These are phyloP conservation scores for Drosophila phalerata DNA, from an alignment of 2,888 invertebrate species.

Conservation along the genomic window DNA sequence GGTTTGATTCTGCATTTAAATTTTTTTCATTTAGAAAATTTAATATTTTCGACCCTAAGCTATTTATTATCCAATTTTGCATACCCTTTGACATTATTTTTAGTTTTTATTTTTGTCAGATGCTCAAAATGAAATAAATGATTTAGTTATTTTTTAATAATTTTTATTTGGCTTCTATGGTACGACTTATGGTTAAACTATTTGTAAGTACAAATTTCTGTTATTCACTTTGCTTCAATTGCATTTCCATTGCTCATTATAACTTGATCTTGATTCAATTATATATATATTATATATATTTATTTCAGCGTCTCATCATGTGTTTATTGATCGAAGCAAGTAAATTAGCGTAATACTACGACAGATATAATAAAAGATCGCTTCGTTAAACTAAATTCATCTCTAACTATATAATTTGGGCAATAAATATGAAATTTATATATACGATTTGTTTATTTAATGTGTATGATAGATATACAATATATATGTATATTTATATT, in stretches of 20 bases:
- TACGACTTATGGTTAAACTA: constrained; percentile 79
- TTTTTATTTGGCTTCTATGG: constrained; percentile 82
- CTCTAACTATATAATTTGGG: constrained; percentile 75
- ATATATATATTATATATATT: background rate
- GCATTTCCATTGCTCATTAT: constrained; percentile 70
- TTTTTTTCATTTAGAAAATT: too few relatives aligned
- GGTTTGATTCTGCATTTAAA: too few relatives aligned
- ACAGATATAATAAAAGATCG: constrained; percentile 57
- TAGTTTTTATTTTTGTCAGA: too few relatives aligned
- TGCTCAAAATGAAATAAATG: too few relatives aligned
- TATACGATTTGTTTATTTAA: constrained; percentile 66
- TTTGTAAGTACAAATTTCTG: constrained; percentile 78
- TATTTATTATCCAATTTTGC: too few relatives aligned
- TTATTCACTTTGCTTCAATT: constrained; percentile 68
- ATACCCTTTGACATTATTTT: too few relatives aligned
- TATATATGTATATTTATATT: constrained; percentile 32
- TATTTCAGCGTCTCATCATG: constrained; percentile 39
- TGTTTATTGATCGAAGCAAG: constrained; percentile 54
- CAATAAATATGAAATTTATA: constrained; percentile 80
- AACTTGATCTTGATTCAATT: constrained; percentile 34
- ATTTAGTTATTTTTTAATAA: constrained; percentile 63
- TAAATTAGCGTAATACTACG: constrained; percentile 67
- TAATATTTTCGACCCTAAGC: too few relatives aligned
- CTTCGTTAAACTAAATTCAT: constrained; percentile 79
- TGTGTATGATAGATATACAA: constrained; percentile 48